Evolutionary conservation across 2,888 invertebrate genomes (phyloP), one percentile per base, ranked within the genome.

Genomic region (Chironomus tentans): DNA sequence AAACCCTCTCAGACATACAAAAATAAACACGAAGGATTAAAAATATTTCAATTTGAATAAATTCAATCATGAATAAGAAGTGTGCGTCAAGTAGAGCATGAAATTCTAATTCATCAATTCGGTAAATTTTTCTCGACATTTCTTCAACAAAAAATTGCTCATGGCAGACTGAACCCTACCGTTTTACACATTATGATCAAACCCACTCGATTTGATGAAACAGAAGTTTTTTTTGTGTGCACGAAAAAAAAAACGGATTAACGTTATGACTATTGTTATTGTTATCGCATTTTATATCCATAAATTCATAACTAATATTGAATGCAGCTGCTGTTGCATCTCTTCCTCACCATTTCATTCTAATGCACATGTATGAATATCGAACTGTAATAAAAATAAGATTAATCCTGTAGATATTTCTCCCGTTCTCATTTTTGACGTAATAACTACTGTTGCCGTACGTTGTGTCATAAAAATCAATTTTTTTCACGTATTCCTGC

Each of bases 301-400:
- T 72, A 72, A 72, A 72, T 72, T 70, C 70, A 70, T 70, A 70
- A 72, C 13, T 28, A 4, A 38, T 21, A 72, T 72, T 50, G 18
- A 18, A 10, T 62, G 72, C 72, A 72, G 72, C 72, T 72, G 72
- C 38, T 72, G 72, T 47, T 70, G 21, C 21, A 56, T 56, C 56
- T 15, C 18, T 2, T 56, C 7, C 5, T 56, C 7, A 15, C 56
- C n/a, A n/a, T 56, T 50, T 18, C 56, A 56, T 47, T 46, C 46
- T 21, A 46, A 22, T 69, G 69, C 46, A 68, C 24, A 69, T 18
- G 7, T 56, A 56, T 56, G 7, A 56, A 56, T 56, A 38, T 56
- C 18, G 56, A 38, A 38, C 38, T 56, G n/a, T 56, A 15, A 15
- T 46, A 18, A 47, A 70, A 70, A 70, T 38, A 46, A 38, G 70